Percentiles rank a stretch among this genome's conserved stretches.
These are phyloP conservation scores for Dromococcyx pavoninus DNA, from an alignment of 2,797 vertebrate species.

Conservation along the genomic window DNA sequence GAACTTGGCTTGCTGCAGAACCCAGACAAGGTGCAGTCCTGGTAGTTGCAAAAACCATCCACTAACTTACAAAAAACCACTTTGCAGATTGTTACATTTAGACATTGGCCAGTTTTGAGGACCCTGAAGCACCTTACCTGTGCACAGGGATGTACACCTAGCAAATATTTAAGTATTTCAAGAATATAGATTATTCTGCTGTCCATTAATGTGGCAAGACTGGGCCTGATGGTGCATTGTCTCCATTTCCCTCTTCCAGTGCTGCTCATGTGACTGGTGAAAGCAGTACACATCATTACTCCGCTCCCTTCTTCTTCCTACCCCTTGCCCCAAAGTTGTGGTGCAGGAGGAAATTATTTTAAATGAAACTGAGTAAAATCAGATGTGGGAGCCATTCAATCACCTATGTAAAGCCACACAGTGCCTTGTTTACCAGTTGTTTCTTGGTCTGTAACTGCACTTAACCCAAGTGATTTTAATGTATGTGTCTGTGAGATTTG, in stretches of 20 bases:
- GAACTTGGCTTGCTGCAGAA: background rate
- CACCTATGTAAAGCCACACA: background rate
- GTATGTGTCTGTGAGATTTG: background rate
- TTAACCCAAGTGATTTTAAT: background rate
- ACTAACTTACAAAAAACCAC: background rate
- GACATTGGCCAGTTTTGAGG: background rate
- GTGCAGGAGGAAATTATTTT: background rate
- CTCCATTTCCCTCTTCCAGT: background rate
- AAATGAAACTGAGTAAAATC: background rate
- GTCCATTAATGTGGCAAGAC: background rate
- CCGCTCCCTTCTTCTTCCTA: background rate
- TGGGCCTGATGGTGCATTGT: background rate
- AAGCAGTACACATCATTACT: background rate
- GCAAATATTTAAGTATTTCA: background rate
- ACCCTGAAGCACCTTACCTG: background rate
- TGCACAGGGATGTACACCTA: background rate
- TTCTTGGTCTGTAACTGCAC: background rate
- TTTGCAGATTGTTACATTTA: background rate
- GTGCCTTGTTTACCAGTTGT: background rate
- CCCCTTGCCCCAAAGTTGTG: background rate
- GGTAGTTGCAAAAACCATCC: background rate
- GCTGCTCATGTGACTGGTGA: background rate
- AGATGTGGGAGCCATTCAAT: background rate
- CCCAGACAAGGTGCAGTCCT: background rate
- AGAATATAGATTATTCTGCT: background rate